Conservation (phyloP, 2,797 vertebrate genomes). For the Naso thynnoides region DNA sequence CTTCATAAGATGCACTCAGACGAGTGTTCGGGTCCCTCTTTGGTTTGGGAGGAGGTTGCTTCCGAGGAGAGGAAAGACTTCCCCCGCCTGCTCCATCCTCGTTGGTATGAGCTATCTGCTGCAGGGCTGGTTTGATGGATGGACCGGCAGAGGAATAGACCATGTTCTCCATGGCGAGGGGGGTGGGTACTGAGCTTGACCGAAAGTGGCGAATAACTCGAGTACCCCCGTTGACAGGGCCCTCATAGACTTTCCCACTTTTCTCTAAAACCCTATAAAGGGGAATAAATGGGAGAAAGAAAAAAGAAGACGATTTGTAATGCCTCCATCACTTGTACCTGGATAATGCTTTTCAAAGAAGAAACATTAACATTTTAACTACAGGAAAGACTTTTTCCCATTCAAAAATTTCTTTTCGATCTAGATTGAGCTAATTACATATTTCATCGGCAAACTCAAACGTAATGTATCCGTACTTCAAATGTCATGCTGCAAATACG, state of each 20-base stretch:
- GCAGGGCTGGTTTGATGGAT: constrained; percentile 87
- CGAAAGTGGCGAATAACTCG: constrained; percentile 86
- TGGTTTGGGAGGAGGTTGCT: constrained; percentile 98
- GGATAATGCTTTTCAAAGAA: background rate
- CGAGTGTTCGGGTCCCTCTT: constrained; percentile 97
- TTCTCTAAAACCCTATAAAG: constrained; percentile 87
- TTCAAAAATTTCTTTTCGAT: no score
- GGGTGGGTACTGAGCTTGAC: constrained; percentile 86
- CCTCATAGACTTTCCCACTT: constrained; percentile 82
- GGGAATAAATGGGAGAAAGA: background rate
- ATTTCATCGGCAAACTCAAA: constrained; percentile 27
- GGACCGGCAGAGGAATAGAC: constrained; percentile 82
- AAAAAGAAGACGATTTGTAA: background rate
- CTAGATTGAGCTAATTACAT: constrained; percentile 32
- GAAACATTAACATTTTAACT: no score
- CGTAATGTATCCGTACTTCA: constrained; percentile 32
- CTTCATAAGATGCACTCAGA: constrained; percentile 96
- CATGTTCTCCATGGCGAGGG: constrained; percentile 87
- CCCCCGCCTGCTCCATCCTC: constrained; percentile 82
- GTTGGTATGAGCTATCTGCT: constrained; percentile 86
- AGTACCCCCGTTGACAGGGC: constrained; percentile 72
- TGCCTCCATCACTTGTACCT: background rate
- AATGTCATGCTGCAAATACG: constrained; percentile 44
- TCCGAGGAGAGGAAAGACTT: constrained; percentile 91
- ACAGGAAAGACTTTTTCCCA: no score